These are phyloP conservation scores for Bruchidius siliquastri DNA, from an alignment of 2,888 invertebrate genomes.

Conservation along the genomic window DNA sequence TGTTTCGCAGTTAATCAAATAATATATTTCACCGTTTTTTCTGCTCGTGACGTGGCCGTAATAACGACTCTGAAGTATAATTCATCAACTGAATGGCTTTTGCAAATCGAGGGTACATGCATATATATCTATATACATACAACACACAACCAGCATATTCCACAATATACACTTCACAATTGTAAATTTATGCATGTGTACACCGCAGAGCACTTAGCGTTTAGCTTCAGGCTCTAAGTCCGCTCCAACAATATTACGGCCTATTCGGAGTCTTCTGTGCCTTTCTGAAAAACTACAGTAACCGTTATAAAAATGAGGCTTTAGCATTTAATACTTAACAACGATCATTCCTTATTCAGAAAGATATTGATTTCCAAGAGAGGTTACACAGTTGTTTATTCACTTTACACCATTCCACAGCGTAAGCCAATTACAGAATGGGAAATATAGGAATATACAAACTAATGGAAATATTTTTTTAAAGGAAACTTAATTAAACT, in stretches of 20 bases:
- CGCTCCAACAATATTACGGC: neutral
- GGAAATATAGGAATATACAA: too few relatives aligned
- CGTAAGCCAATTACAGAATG: too few relatives aligned
- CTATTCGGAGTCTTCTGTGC: neutral
- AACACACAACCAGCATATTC: neutral
- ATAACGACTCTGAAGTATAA: slow-evolving; percentile 15
- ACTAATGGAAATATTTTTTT: too few relatives aligned
- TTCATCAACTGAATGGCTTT: slow-evolving; percentile 13
- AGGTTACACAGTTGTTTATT: too few relatives aligned
- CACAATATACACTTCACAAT: neutral
- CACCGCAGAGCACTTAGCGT: neutral
- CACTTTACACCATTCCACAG: too few relatives aligned
- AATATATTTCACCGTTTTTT: slow-evolving; percentile 17
- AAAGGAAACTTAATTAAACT: too few relatives aligned
- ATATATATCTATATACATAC: neutral
- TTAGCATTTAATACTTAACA: too few relatives aligned
- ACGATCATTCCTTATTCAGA: too few relatives aligned
- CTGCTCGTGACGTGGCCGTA: slow-evolving; percentile 16
- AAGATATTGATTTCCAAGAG: too few relatives aligned
- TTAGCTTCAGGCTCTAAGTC: neutral
- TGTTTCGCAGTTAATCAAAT: slow-evolving; percentile 30
- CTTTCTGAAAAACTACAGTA: too few relatives aligned
- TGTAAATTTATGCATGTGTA: neutral
- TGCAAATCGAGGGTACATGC: neutral
- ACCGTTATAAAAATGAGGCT: too few relatives aligned